These are phyloP conservation scores for Melierax canorus DNA, from an alignment of 2,113 vertebrate species.

Conservation along the genomic window DNA sequence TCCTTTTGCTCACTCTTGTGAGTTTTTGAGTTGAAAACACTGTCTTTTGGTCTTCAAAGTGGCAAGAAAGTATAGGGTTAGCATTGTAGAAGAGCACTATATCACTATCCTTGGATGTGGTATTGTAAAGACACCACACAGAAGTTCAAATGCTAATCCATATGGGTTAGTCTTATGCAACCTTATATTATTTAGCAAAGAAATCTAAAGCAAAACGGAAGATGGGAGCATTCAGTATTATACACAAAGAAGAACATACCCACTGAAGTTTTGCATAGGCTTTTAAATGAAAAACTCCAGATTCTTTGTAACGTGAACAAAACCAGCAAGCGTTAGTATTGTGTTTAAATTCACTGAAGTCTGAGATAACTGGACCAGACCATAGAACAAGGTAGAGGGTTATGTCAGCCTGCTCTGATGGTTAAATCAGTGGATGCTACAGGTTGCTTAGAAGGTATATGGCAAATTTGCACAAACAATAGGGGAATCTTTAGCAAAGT, in stretches of 20 bases:
- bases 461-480: not conserved
- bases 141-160: not conserved
- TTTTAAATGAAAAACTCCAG: not conserved
- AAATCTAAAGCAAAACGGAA: not conserved
- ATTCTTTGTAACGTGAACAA: not conserved
- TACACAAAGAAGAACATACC: not conserved
- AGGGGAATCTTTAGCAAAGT: not conserved
- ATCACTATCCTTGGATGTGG: not conserved
- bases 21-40: not conserved
- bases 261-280: not conserved
- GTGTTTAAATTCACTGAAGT: not conserved
- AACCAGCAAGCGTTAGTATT: not conserved
- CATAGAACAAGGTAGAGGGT: not conserved
- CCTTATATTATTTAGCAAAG: not conserved
- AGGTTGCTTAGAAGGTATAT: not conserved
- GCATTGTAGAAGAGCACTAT: not conserved
- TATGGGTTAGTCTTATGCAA: not conserved
- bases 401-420: not conserved
- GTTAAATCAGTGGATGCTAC: not conserved
- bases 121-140: not conserved
- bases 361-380: not conserved
- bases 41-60: not conserved
- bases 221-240: not conserved
- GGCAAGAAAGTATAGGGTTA: not conserved
- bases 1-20: not conserved